phyloP scores from a whole-genome alignment of 2,797 vertebrate species.

The Danionella dracula region DNA sequence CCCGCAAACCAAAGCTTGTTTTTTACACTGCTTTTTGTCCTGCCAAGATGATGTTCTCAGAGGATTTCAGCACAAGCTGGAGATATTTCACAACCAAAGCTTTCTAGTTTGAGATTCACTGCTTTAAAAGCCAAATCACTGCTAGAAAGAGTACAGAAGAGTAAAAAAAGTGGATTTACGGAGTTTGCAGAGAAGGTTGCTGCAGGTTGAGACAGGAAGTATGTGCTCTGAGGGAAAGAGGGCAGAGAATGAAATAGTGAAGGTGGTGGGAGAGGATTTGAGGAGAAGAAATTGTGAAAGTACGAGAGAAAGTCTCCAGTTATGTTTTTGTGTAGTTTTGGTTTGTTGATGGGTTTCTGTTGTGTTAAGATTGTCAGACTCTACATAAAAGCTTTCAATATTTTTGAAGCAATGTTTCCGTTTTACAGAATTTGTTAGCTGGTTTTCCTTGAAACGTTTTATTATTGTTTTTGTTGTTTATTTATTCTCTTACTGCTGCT shows the following conservation, averaged over 20 bases:
- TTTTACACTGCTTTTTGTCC: background rate
- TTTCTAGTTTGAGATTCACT: conserved; percentile 23
- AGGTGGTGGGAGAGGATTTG: conserved; percentile 7
- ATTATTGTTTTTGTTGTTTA: conserved; percentile 55
- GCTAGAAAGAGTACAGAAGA: conserved; percentile 37
- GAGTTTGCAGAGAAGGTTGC: background rate
- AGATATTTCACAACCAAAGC: conserved; percentile 41
- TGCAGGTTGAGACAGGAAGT: conserved; percentile 24
- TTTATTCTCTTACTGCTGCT: conserved; percentile 72
- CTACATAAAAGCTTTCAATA: conserved; percentile 60
- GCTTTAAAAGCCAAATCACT: conserved; percentile 56
- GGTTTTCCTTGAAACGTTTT: conserved; percentile 36
- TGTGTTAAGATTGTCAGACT: conserved; percentile 39
- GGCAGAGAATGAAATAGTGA: conserved; percentile 16
- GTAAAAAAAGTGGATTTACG: background rate
- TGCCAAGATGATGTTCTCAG: conserved; percentile 3
- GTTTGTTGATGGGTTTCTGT: background rate
- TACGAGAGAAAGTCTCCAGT: conserved; percentile 15
- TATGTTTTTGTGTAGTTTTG: background rate
- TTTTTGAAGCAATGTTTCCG: conserved; percentile 55
- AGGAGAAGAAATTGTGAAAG: conserved; percentile 2
- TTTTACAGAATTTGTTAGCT: conserved; percentile 40
- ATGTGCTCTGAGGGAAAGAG: conserved; percentile 41
- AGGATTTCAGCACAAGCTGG: background rate
- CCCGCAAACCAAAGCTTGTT: conserved; percentile 59